A percentile compares a stretch with the other conserved stretches of the same genome.
Evolutionary conservation across 2,797 vertebrate genomes (phyloP).

Genomic region (Novumbra hubbsi): DNA sequence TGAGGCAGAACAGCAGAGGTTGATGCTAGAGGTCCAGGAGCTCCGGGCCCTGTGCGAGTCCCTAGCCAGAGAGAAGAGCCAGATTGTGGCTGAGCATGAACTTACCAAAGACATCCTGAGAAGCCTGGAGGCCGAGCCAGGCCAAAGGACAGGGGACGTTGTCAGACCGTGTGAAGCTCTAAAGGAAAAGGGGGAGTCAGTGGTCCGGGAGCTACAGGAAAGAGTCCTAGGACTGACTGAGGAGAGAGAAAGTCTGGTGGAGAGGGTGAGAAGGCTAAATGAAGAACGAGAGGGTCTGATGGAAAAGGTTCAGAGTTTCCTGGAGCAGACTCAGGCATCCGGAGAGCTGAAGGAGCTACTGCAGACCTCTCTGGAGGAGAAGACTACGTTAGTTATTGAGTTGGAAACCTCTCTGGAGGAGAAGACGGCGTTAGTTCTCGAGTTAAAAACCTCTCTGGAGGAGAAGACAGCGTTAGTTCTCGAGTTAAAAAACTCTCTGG

Average conservation of each 20-base stretch:
- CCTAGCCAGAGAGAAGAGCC: conserved; percentile 79
- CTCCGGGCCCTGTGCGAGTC: conserved; percentile 74
- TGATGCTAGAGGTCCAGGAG: conserved; percentile 69
- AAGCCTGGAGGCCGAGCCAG: conserved; percentile 81
- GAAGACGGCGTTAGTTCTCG: not conserved
- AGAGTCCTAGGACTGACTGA: conserved; percentile 57
- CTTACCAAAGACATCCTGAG: conserved; percentile 80
- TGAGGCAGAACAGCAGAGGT: conserved; percentile 54
- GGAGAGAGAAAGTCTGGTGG: conserved; percentile 37
- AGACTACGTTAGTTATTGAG: conserved; percentile 35
- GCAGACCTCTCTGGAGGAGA: conserved; percentile 43
- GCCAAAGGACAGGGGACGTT: conserved; percentile 84
- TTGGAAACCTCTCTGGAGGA: conserved; percentile 53
- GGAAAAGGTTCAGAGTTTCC: conserved; percentile 68
- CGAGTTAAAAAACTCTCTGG: conserved; percentile 56
- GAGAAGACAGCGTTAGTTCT: conserved; percentile 43
- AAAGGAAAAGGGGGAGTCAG: conserved; percentile 81
- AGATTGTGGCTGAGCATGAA: conserved; percentile 78
- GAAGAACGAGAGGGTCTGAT: conserved; percentile 53
- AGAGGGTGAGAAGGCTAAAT: not conserved
- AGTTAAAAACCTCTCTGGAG: conserved; percentile 22
- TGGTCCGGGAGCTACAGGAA: conserved; percentile 80
- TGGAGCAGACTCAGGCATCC: conserved; percentile 50
- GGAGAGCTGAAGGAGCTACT: conserved; percentile 68
- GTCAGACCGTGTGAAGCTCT: conserved; percentile 82